phyloP scores from a whole-genome alignment of 2,797 vertebrate species.

The Rhinoraja longicauda region DNA sequence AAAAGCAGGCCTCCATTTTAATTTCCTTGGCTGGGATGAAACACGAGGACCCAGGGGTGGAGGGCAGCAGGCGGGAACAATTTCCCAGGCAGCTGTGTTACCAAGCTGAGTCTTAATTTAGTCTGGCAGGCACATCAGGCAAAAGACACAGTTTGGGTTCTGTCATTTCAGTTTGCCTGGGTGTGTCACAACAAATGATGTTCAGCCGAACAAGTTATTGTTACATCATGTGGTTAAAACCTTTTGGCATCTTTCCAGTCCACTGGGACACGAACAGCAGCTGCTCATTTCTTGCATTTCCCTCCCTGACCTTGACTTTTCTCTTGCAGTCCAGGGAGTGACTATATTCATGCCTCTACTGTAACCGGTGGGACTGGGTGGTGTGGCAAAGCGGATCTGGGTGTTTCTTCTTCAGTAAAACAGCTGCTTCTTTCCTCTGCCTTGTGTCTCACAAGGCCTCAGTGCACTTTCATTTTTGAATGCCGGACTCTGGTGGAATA shows the following conservation, averaged over 20 bases:
- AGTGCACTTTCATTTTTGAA: slow-evolving; percentile 6
- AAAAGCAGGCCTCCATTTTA: slow-evolving; percentile 27
- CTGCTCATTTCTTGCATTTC: slow-evolving; percentile 27
- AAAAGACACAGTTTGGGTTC: slow-evolving; percentile 29
- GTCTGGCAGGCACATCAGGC: slow-evolving; percentile 36
- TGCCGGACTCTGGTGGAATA: background rate
- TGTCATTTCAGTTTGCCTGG: slow-evolving; percentile 36
- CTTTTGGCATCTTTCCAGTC: slow-evolving; percentile 26
- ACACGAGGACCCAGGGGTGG: slow-evolving; percentile 11
- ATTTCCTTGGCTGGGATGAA: slow-evolving; percentile 31
- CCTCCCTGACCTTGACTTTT: slow-evolving; percentile 31
- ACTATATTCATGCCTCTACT: slow-evolving; percentile 21
- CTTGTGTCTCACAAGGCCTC: background rate
- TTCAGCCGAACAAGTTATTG: slow-evolving; percentile 37
- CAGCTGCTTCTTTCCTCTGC: slow-evolving; percentile 17
- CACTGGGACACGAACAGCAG: slow-evolving; percentile 36
- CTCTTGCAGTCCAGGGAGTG: slow-evolving; percentile 34
- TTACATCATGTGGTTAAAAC: slow-evolving; percentile 36
- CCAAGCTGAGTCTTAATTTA: slow-evolving; percentile 35
- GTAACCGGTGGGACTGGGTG: slow-evolving; percentile 33
- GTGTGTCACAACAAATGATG: slow-evolving; percentile 37
- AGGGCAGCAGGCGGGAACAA: slow-evolving; percentile 25
- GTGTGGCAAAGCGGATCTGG: slow-evolving; percentile 33
- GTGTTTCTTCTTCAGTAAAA: slow-evolving; percentile 26
- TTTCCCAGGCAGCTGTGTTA: slow-evolving; percentile 39